phyloP scores from a whole-genome alignment of 2,113 vertebrate genomes.

The Monopterus albus region DNA sequence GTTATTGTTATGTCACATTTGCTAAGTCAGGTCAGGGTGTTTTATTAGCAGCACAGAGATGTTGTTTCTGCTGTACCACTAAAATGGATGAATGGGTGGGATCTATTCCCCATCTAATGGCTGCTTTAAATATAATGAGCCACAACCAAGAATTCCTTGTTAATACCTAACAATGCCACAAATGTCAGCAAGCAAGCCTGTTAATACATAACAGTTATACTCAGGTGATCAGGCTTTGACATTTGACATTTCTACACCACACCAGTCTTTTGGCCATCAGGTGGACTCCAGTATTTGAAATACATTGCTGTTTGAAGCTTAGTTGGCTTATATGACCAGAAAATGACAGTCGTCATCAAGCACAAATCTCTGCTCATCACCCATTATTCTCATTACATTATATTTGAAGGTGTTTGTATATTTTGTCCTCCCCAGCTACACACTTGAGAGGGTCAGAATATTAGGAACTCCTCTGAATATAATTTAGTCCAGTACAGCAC shows the following conservation, averaged over 20 bases:
- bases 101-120: not conserved
- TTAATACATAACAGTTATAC: not conserved
- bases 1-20: constrained; percentile 15
- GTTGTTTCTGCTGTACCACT: not conserved
- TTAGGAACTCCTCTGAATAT: too few relatives aligned
- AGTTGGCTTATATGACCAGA: constrained; percentile 20
- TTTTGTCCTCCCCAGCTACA: too few relatives aligned
- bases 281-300: constrained; percentile 14
- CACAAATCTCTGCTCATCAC: constrained; percentile 47
- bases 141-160: not conserved
- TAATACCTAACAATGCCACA: not conserved
- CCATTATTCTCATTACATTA: constrained; percentile 52
- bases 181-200: not conserved
- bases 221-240: not conserved
- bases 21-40: not conserved
- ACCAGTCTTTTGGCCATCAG: constrained; percentile 1
- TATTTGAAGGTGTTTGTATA: too few relatives aligned
- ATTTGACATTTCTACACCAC: constrained; percentile 1
- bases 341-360: constrained; percentile 55
- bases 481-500: too few relatives aligned
- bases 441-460: too few relatives aligned
- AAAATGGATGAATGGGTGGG: not conserved
- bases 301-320: constrained; percentile 39
- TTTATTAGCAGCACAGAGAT: not conserved
- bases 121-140: not conserved